These are phyloP conservation scores for Drosophila tropicalis DNA, from an alignment of 1,140 invertebrate genomes.

Conservation along the genomic window DNA sequence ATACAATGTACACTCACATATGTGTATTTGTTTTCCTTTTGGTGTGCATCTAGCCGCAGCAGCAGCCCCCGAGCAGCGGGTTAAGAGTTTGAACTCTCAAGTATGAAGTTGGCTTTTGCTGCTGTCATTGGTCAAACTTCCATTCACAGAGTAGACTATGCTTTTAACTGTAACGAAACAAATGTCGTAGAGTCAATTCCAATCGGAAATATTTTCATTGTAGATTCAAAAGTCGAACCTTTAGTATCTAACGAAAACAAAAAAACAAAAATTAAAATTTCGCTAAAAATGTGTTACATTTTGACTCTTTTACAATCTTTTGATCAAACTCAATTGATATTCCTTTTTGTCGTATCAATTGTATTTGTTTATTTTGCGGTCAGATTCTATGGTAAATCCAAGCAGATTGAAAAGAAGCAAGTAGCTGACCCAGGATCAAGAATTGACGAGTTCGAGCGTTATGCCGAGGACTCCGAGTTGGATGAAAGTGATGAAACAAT, in stretches of 20 bases:
- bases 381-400: too few species aligned
- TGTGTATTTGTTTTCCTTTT: constrained; percentile 32
- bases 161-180: neutral
- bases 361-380: too few species aligned
- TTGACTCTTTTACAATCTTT: neutral
- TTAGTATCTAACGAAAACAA: neutral
- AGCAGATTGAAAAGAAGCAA: neutral
- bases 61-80: constrained; percentile 62
- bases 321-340: too few species aligned
- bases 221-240: neutral
- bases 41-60: constrained; percentile 54
- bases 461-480: neutral
- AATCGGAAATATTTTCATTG: neutral
- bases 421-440: neutral
- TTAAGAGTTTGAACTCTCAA: constrained; percentile 67
- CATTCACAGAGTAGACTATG: neutral
- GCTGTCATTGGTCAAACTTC: constrained; percentile 30
- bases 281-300: neutral
- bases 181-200: neutral
- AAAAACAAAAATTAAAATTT: neutral
- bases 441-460: neutral
- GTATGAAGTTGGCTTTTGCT: neutral
- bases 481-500: neutral
- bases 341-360: too few species aligned
- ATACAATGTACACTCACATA: neutral